These are phyloP conservation scores for Anaspis maculata DNA, from an alignment of 2,888 invertebrate genomes.

Conservation along the genomic window DNA sequence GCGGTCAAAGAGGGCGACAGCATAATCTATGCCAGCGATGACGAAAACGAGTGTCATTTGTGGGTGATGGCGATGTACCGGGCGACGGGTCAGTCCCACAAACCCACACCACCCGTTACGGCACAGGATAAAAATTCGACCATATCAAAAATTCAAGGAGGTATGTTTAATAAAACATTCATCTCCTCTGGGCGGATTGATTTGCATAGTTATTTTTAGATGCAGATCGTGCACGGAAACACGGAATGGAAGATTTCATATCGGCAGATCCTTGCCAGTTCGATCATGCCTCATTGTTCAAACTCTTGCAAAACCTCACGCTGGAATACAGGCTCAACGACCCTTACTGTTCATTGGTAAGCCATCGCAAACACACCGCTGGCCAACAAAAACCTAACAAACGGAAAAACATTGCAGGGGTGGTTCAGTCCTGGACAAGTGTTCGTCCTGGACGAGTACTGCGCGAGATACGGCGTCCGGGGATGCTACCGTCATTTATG, in stretches of 20 bases:
- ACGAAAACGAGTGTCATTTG: slow-evolving; percentile 94
- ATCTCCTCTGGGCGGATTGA: slow-evolving; percentile 1
- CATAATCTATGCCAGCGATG: slow-evolving; percentile 90
- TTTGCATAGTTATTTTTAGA: slow-evolving; percentile 45
- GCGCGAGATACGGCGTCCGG: slow-evolving; percentile 93
- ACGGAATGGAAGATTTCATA: slow-evolving; percentile 99
- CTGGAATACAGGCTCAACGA: slow-evolving; percentile 94
- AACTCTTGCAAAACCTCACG: slow-evolving; percentile 83
- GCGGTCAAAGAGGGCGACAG: slow-evolving; percentile 98
- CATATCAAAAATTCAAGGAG: slow-evolving; percentile 84
- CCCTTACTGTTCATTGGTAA: slow-evolving; percentile 95
- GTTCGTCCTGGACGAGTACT: slow-evolving; percentile 96
- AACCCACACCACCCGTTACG: slow-evolving; percentile 87
- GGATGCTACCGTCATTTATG: slow-evolving; percentile 95
- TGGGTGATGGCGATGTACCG: slow-evolving; percentile 99
- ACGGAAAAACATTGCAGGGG: slow-evolving; percentile 77
- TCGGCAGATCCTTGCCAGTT: slow-evolving; percentile 98
- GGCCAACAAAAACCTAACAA: too few species aligned
- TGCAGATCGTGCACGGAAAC: slow-evolving; percentile 92
- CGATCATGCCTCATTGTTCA: slow-evolving; percentile 91
- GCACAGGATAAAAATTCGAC: slow-evolving; percentile 75
- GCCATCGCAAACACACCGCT: slow-evolving; percentile 29
- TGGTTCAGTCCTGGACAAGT: slow-evolving; percentile 99
- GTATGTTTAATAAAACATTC: slow-evolving; percentile 39
- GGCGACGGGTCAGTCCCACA: slow-evolving; percentile 99